Percentiles rank a stretch among this genome's conserved stretches.
phyloP scores from a whole-genome alignment of 2,113 vertebrate species.

The Phasianus colchicus region DNA sequence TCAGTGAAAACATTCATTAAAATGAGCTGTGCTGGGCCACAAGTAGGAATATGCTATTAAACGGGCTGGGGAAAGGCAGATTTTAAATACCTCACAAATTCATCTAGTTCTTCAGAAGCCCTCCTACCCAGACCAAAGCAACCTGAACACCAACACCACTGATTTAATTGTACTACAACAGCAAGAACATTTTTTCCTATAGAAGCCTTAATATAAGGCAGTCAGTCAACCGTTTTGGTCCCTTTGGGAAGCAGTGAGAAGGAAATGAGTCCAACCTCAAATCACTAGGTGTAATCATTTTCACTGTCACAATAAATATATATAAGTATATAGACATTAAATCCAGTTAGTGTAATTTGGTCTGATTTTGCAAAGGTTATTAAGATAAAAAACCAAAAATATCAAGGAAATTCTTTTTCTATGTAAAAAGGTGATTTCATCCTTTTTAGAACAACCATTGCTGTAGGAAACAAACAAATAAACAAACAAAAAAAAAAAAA shows the following conservation, averaged over 20 bases:
- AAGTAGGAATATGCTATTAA: conserved; percentile 26
- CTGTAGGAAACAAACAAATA: neutral
- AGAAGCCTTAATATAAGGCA: conserved; percentile 29
- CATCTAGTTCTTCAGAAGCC: neutral
- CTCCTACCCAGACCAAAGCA: conserved; percentile 39
- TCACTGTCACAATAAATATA: neutral
- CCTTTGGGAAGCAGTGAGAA: neutral
- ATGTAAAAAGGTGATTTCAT: neutral
- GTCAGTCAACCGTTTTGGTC: neutral
- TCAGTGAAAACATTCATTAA: neutral
- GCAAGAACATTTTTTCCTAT: conserved; percentile 19
- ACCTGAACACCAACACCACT: neutral
- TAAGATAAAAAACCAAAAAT: neutral
- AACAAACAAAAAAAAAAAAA: too few species aligned
- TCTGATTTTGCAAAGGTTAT: neutral
- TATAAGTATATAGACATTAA: too few species aligned
- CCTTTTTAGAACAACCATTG: neutral
- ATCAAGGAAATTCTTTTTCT: neutral
- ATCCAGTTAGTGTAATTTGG: neutral
- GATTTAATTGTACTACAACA: conserved; percentile 41
- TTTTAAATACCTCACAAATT: conserved; percentile 38
- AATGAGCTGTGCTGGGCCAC: neutral
- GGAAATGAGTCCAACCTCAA: neutral
- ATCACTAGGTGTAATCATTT: neutral
- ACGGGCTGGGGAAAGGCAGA: neutral